These are phyloP conservation scores for Trissolcus japonicus DNA, from an alignment of 2,888 invertebrate genomes.

Conservation along the genomic window DNA sequence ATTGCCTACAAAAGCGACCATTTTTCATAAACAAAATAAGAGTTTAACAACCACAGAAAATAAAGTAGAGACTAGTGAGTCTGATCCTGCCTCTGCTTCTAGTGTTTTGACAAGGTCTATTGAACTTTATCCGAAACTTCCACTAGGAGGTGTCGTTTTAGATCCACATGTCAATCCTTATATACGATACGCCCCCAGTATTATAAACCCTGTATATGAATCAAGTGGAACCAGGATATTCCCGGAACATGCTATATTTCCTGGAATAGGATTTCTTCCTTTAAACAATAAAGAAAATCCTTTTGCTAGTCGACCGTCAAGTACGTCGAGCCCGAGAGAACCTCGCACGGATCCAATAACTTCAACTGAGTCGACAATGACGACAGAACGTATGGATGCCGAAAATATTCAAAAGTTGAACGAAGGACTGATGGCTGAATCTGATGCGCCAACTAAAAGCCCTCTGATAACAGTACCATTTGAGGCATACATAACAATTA, in stretches of 20 bases:
- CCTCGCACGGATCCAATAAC: conserved; percentile 8
- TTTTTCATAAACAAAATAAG: conserved; percentile 2
- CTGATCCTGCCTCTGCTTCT: background rate
- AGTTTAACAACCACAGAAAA: background rate
- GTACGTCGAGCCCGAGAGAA: conserved; percentile 4
- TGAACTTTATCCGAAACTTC: conserved; percentile 19
- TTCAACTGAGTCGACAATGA: conserved; percentile 15
- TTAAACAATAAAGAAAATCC: conserved; percentile 22
- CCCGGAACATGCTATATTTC: conserved; percentile 48
- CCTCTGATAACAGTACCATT: conserved; percentile 71
- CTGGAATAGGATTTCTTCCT: conserved; percentile 45
- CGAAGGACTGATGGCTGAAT: conserved; percentile 22
- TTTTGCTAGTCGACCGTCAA: conserved; percentile 14
- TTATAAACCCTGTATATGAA: conserved; percentile 46
- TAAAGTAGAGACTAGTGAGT: background rate
- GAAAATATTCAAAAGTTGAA: conserved; percentile 43
- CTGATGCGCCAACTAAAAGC: conserved; percentile 12
- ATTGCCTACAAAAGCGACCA: conserved; percentile 22
- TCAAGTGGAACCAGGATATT: conserved; percentile 54
- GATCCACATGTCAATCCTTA: conserved; percentile 48
- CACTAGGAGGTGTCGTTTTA: conserved; percentile 34
- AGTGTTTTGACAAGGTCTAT: conserved; percentile 18
- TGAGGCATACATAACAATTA: conserved; percentile 72
- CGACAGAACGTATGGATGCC: conserved; percentile 15
- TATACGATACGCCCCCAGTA: conserved; percentile 46